Evolutionary conservation across 2,797 vertebrate genomes (phyloP).

Genomic region (Gallirallus australis): DNA sequence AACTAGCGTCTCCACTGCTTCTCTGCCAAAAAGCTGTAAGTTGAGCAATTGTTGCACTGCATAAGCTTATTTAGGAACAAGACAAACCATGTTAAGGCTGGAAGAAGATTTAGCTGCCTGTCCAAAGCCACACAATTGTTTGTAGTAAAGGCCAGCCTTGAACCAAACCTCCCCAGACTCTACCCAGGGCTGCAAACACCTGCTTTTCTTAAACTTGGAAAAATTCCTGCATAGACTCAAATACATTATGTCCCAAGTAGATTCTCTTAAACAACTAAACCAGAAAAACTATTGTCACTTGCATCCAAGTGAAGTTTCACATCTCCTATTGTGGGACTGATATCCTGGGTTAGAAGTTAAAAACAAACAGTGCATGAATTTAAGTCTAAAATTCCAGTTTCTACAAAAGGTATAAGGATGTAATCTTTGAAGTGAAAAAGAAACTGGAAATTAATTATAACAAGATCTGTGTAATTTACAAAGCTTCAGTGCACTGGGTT

Average conservation of each 20-base stretch:
- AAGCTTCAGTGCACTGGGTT: conserved; percentile 39
- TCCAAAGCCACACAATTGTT: neutral
- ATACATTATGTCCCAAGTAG: neutral
- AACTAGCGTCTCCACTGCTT: neutral
- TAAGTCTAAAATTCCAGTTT: neutral
- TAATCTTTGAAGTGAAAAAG: conserved; percentile 24
- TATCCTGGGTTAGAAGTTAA: neutral
- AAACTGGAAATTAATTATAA: conserved; percentile 64
- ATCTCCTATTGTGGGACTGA: neutral
- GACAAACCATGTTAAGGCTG: neutral
- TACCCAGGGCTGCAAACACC: neutral
- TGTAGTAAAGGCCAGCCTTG: neutral
- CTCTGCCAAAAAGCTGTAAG: neutral
- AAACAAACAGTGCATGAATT: neutral
- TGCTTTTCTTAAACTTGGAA: neutral
- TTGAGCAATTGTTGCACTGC: fast-evolving
- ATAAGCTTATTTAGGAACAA: neutral
- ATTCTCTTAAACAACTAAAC: neutral
- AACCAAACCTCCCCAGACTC: neutral
- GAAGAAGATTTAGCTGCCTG: neutral
- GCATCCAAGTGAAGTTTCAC: neutral
- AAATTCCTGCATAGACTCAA: neutral
- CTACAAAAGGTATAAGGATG: neutral
- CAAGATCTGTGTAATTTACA: conserved; percentile 61
- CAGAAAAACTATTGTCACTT: neutral